Evolutionary conservation across 2,113 vertebrate species (phyloP).

Genomic region (Equus przewalskii): DNA sequence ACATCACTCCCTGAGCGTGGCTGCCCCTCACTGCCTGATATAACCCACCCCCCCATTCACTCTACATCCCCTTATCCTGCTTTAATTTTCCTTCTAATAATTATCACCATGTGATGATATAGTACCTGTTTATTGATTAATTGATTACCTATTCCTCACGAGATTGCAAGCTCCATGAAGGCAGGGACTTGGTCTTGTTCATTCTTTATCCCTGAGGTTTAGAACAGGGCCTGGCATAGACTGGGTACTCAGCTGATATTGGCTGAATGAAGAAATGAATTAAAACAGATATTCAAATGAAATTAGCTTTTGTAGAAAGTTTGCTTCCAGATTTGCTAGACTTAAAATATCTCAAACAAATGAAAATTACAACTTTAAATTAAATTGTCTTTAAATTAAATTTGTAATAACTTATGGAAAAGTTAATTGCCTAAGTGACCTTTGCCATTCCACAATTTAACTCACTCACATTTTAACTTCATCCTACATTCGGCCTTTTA

Average conservation of each 20-base stretch:
- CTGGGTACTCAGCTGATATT: background rate
- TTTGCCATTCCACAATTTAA: background rate
- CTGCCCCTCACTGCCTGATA: background rate
- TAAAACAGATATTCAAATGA: background rate
- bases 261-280: background rate
- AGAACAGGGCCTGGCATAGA: background rate
- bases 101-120: background rate
- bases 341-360: background rate
- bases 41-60: background rate
- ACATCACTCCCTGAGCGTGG: background rate
- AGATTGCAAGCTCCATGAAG: background rate
- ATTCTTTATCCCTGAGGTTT: background rate
- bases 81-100: slow-evolving; percentile 33
- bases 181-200: background rate
- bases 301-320: background rate
- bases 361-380: too few relatives aligned
- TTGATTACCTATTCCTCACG: background rate
- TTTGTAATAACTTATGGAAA: background rate
- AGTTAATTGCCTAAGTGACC: background rate
- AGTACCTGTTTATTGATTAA: background rate
- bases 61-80: background rate
- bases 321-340: background rate
- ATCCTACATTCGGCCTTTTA: background rate
- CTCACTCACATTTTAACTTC: background rate
- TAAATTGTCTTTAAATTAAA: background rate